Evolutionary conservation across 2,888 invertebrate genomes (phyloP).

Genomic region (Trichopoda pennipes): DNA sequence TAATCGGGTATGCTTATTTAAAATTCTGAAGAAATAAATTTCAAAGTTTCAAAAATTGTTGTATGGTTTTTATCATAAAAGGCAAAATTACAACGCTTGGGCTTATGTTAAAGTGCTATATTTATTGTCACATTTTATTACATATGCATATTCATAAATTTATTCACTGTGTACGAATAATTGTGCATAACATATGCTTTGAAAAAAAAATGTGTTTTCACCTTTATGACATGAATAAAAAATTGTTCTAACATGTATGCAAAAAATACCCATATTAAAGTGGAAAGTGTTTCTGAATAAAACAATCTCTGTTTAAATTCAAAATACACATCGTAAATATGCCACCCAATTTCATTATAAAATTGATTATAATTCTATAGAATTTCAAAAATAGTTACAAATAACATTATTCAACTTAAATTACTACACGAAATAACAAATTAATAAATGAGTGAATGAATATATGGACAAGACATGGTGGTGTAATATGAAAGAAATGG

Average conservation of each 20-base stretch:
- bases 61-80: too few species aligned
- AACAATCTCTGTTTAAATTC: neutral
- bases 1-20: too few species aligned
- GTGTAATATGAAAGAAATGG: neutral
- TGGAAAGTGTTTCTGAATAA: neutral
- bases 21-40: too few species aligned
- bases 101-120: too few species aligned
- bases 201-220: too few species aligned
- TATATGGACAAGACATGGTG: neutral
- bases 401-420: conserved; percentile 35
- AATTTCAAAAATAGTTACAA: conserved; percentile 40
- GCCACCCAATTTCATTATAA: conserved; percentile 57
- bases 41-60: too few species aligned
- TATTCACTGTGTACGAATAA: too few species aligned
- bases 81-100: too few species aligned
- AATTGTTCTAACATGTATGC: too few species aligned
- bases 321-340: conserved; percentile 20
- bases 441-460: neutral
- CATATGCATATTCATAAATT: too few species aligned
- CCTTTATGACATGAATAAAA: too few species aligned
- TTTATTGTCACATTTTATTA: too few species aligned
- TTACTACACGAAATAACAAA: conserved; percentile 11
- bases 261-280: neutral
- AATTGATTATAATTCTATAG: conserved; percentile 60
- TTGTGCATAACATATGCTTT: neutral